Base-by-base conservation (phyloP, 2,113 vertebrate species). In the Scatophagus argus region DNA sequence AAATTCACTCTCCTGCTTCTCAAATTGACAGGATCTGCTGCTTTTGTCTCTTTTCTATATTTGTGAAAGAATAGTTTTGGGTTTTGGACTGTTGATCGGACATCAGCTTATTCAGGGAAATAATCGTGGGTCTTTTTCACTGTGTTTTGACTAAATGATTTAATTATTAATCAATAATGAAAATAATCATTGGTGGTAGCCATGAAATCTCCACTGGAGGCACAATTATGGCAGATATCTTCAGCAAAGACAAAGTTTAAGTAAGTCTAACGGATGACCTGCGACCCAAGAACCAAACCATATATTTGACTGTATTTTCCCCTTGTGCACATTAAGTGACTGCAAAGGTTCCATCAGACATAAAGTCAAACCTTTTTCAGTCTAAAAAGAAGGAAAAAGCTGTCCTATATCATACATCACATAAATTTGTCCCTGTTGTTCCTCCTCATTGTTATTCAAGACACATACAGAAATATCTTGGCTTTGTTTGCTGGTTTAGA, bases 391-490 rank as follows among this genome's bases (percentile, higher is more conserved):
- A 52, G 36, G 17, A 41, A 65, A 27, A 70, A 49, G 2, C 7
- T 25, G 16, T 46, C 61, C 23, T 32, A 4, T 31, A 38, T 64
- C 52, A 38, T 4, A n/a, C 17, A 23, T 52, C 21, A 17, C 23
- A 19, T 19, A 56, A 41, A 65, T 72, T n/a, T 66, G 71, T 76
- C 38, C 59, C 59, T 25, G 65, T 49, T 81, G 17, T 83, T 78
- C 27, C 61, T 61, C 56, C 56, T 85, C 43, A 21, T 88, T 84
- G 59, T 75, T 82, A 90, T 90, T 88, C 86, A 72, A 60, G 56
- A 36, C 70, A 66, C 5, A 69, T 5, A 44, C 55, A 62, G 63
- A 82, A 75, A 73, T 19, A 56, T 79, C 31, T 34, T 1, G 2
- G 61, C 78, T 82, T 84, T 77, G 86, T 89, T 82, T 64, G 17